Evolutionary conservation across 2,888 invertebrate genomes (phyloP).

Genomic region (Melanotus villosus): DNA sequence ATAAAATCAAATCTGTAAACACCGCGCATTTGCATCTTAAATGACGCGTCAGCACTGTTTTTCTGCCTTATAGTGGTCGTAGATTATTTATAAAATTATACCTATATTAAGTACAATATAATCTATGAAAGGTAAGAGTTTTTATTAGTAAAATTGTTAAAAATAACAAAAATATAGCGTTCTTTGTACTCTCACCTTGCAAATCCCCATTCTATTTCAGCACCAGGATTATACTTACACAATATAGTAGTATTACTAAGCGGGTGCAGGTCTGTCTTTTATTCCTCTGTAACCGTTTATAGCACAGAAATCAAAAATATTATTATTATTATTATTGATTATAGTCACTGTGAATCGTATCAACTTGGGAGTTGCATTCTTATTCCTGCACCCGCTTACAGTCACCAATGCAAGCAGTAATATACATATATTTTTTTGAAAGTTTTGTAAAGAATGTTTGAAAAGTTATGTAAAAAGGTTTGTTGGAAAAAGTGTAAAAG

Average conservation of each 20-base stretch:
- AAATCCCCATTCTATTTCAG: not conserved
- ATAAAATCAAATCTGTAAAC: too few relatives aligned
- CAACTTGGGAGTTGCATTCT: not conserved
- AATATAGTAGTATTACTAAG: not conserved
- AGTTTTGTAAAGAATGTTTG: constrained; percentile 19
- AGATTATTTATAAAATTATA: constrained; percentile 17
- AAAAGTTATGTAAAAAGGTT: constrained; percentile 45
- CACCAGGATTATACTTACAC: constrained; percentile 16
- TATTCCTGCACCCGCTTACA: not conserved
- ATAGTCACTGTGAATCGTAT: not conserved
- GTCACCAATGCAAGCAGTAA: not conserved
- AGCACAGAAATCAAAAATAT: too few relatives aligned
- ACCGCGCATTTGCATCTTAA: not conserved
- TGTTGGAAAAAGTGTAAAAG: constrained; percentile 48
- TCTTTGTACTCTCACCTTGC: constrained; percentile 15
- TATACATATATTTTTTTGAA: not conserved
- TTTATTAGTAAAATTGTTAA: not conserved
- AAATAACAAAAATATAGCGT: constrained; percentile 8
- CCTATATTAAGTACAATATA: constrained; percentile 12
- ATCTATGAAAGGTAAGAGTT: constrained; percentile 18
- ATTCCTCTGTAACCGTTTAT: too few relatives aligned
- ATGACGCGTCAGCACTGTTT: constrained; percentile 24
- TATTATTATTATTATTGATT: too few relatives aligned
- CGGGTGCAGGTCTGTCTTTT: not conserved
- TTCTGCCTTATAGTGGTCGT: constrained; percentile 30